A percentile compares a stretch with the other conserved stretches of the same genome.
Conservation (phyloP, 2,888 invertebrate genomes). For the Danaus chrysippus region DNA sequence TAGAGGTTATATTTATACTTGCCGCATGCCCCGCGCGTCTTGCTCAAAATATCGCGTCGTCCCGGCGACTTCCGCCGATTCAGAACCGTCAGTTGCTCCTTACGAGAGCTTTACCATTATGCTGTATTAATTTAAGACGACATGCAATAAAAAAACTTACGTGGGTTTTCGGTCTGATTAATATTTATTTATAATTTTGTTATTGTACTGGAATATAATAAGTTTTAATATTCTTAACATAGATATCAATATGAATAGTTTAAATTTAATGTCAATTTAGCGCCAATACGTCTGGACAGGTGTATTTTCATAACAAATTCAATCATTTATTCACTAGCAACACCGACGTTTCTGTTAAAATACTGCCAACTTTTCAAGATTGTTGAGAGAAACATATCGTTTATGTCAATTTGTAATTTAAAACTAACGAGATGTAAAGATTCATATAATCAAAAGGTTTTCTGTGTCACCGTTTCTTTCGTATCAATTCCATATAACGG, state of each 20-base stretch:
- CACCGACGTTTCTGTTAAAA: too few relatives aligned
- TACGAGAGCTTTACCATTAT: constrained; percentile 24
- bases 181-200: too few relatives aligned
- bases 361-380: too few relatives aligned
- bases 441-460: constrained; percentile 9
- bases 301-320: too few relatives aligned
- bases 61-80: constrained; percentile 71
- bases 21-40: constrained; percentile 56
- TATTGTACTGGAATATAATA: too few relatives aligned
- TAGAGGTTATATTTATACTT: constrained; percentile 46
- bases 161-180: neutral
- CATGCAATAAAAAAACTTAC: neutral
- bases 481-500: constrained; percentile 21
- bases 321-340: too few relatives aligned
- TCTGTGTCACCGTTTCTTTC: constrained; percentile 10
- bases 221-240: too few relatives aligned
- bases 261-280: too few relatives aligned
- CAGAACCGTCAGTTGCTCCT: constrained; percentile 42
- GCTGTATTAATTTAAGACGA: constrained; percentile 7
- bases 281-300: too few relatives aligned
- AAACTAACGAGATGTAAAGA: neutral
- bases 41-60: constrained; percentile 71
- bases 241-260: too few relatives aligned
- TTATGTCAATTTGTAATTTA: too few relatives aligned
- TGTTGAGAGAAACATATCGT: too few relatives aligned